Evolutionary conservation across 1,140 invertebrate species (phyloP).

Genomic region (Eciton burchellii): DNA sequence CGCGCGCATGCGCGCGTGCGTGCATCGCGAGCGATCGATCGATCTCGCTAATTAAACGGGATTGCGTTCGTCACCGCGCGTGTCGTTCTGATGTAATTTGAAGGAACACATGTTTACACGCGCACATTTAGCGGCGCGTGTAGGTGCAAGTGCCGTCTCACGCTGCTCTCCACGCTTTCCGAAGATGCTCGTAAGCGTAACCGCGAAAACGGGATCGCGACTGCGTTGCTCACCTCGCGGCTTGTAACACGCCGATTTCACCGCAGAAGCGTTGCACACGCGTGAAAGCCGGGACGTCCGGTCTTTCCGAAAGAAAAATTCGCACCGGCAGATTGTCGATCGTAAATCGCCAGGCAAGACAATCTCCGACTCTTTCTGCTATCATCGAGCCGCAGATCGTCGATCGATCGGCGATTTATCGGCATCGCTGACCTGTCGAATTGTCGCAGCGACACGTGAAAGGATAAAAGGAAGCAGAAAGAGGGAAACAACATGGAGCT

Average conservation of each 20-base stretch:
- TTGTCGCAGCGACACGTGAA: too few species aligned
- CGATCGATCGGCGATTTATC: too few species aligned
- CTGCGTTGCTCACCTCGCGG: constrained; percentile 40
- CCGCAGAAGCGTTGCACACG: constrained; percentile 59
- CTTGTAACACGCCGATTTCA: constrained; percentile 76
- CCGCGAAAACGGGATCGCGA: constrained; percentile 66
- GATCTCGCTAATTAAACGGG: constrained; percentile 39
- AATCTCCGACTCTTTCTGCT: neutral
- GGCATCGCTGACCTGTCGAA: too few species aligned
- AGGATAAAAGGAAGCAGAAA: too few species aligned
- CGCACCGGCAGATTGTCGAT: constrained; percentile 35
- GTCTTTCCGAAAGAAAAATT: constrained; percentile 65
- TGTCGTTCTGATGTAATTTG: constrained; percentile 13
- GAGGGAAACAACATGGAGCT: too few species aligned
- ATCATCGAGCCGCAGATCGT: neutral
- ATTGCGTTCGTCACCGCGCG: constrained; percentile 1
- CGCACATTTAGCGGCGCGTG: neutral
- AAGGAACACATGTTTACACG: neutral
- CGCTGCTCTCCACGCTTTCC: constrained; percentile 83
- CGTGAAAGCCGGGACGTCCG: constrained; percentile 82
- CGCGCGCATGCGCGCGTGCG: neutral
- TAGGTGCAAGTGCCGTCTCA: constrained; percentile 40
- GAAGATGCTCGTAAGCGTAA: constrained; percentile 82
- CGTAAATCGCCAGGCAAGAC: neutral
- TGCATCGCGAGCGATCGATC: neutral